Conservation (phyloP, 2,797 vertebrate species). For the Luscinia megarhynchos region DNA sequence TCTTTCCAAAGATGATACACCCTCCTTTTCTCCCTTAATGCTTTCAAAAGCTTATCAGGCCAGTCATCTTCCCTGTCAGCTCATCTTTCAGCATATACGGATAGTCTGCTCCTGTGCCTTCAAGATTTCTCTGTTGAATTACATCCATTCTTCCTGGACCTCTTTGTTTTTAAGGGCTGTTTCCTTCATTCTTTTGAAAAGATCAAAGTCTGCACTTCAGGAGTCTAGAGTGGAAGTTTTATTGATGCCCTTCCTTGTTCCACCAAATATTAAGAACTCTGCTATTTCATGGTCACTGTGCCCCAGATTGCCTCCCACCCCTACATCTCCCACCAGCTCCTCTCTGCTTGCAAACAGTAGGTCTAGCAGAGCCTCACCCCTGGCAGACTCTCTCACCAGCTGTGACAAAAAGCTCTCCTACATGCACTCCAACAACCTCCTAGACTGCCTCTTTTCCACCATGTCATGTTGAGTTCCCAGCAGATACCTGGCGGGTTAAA, state of each 20-base stretch:
- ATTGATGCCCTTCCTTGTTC: not conserved
- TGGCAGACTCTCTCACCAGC: rapidly evolving
- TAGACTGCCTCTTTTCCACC: not conserved
- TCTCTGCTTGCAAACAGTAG: not conserved
- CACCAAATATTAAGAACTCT: not conserved
- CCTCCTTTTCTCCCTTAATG: not conserved
- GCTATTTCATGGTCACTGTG: not conserved
- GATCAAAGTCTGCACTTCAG: too few species aligned
- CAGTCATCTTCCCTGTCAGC: too few species aligned
- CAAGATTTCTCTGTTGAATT: not conserved
- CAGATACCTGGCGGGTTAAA: not conserved
- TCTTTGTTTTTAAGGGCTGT: not conserved
- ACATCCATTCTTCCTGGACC: not conserved
- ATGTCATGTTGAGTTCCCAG: not conserved
- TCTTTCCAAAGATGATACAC: not conserved
- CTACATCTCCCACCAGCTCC: not conserved
- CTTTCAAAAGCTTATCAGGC: not conserved
- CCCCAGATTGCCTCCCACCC: not conserved
- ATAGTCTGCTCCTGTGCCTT: not conserved
- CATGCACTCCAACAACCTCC: not conserved
- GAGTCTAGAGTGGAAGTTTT: not conserved
- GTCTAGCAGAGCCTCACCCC: not conserved
- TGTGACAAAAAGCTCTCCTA: not conserved
- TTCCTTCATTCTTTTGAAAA: not conserved
- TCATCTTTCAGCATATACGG: not conserved